Conservation (phyloP, 2,888 invertebrate genomes). For the Eudasyphora cyanicolor region DNA sequence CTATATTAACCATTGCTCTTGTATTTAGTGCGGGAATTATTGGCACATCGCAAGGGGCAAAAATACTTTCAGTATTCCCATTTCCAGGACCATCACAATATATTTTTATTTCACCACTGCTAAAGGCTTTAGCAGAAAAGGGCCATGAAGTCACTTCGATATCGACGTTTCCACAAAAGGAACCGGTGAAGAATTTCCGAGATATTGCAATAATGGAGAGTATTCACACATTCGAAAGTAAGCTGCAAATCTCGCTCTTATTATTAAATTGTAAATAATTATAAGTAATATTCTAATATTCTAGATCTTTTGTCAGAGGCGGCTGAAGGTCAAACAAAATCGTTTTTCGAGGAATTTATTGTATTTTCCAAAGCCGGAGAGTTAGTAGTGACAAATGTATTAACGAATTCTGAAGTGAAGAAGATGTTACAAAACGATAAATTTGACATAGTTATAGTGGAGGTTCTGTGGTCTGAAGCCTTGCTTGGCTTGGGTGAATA, state of each 20-base stretch:
- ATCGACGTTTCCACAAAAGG: constrained; percentile 72
- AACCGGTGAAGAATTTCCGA: constrained; percentile 69
- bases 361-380: background rate
- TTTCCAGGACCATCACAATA: constrained; percentile 67
- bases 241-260: too few relatives aligned
- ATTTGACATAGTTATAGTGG: constrained; percentile 78
- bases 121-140: constrained; percentile 73
- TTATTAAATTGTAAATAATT: too few relatives aligned
- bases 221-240: too few relatives aligned
- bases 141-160: constrained; percentile 79
- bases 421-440: constrained; percentile 67
- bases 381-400: constrained; percentile 57
- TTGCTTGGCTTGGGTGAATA: constrained; percentile 72
- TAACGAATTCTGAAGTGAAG: constrained; percentile 66
- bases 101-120: constrained; percentile 70
- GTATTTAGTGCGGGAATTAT: background rate
- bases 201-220: constrained; percentile 67
- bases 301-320: background rate
- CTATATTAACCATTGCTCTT: background rate
- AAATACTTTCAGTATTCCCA: too few relatives aligned
- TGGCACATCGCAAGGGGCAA: background rate
- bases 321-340: background rate
- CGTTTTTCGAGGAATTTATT: constrained; percentile 45
- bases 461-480: constrained; percentile 74
- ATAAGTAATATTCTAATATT: too few relatives aligned